phyloP scores from a whole-genome alignment of 2,888 invertebrate species.

The Brenthis daphne region DNA sequence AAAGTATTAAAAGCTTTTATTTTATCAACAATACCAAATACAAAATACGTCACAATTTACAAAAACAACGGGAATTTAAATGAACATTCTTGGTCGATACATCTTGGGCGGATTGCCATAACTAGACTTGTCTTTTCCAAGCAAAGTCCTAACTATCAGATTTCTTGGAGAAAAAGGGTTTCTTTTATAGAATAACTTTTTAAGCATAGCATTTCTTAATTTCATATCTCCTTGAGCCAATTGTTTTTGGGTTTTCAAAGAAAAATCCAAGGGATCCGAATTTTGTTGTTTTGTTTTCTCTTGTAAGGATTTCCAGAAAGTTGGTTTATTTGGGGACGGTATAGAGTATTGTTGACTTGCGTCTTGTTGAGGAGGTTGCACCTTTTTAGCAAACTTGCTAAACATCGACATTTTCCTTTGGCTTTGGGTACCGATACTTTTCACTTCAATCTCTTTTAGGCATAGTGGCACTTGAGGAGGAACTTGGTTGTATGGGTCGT shows the following conservation, averaged over 20 bases:
- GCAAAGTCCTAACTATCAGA: slow-evolving; percentile 60
- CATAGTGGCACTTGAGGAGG: slow-evolving; percentile 62
- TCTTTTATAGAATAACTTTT: slow-evolving; percentile 65
- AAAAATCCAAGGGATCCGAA: slow-evolving; percentile 50
- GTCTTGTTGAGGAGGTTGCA: slow-evolving; percentile 40
- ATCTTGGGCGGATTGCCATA: slow-evolving; percentile 56
- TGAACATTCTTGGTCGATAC: slow-evolving; percentile 59
- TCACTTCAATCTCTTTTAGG: slow-evolving; percentile 72
- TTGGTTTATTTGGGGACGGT: slow-evolving; percentile 37
- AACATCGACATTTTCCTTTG: slow-evolving; percentile 65
- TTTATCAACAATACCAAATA: slow-evolving; percentile 23
- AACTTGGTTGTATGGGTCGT: slow-evolving; percentile 43
- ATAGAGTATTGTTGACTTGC: slow-evolving; percentile 18
- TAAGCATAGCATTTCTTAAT: slow-evolving; percentile 62
- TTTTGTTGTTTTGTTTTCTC: slow-evolving; percentile 48
- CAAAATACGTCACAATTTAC: slow-evolving; percentile 17
- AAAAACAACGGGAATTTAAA: slow-evolving; percentile 47
- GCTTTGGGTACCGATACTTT: slow-evolving; percentile 70
- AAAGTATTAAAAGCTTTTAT: slow-evolving; percentile 10
- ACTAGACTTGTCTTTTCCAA: slow-evolving; percentile 66
- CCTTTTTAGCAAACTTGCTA: slow-evolving; percentile 57
- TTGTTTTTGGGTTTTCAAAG: slow-evolving; percentile 57
- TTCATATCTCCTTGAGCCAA: slow-evolving; percentile 61
- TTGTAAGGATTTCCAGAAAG: slow-evolving; percentile 57
- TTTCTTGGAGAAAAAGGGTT: slow-evolving; percentile 73